Base-by-base conservation (phyloP, 2,888 invertebrate species). In the Ypsolopha sequella region DNA sequence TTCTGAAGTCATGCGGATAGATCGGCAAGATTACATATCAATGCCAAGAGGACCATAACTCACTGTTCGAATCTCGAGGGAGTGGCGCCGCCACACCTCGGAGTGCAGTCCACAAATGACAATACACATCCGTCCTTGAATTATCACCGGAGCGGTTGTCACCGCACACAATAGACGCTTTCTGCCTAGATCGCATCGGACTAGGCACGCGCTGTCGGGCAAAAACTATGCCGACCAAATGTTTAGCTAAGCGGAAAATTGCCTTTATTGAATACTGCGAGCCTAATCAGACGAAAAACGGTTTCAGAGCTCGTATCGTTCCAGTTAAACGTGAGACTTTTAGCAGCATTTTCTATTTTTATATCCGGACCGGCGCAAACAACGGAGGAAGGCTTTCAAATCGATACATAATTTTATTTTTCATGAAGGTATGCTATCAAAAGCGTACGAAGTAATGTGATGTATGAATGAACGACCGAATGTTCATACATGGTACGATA, bases 111-210 rank as follows among this genome's bases (percentile, higher is more conserved):
- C 24, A 53, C 41, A 53, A 50, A 34, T 41, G 48, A 80, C 80
- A 84, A 82, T 79, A 64, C 74, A 58, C 58, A 56, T 52, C 59
- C 67, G 80, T 75, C 84, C 84, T 82, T 82, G 84, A 81, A 81
- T 81, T 76, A 80, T 63, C 76, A 74, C 76, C 76, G 78, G 76
- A 78, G 73, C 76, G 70, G 76, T 79, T 81, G 79, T 79, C 78
- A 68, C 69, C 64, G 73, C 60, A 62, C 73, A 82, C 80, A 82
- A 82, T 80, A 61, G 74, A 66, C 75, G 73, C 75, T 73, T 76
- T 77, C 75, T 74, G 73, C 69, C 75, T 76, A 75, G 73, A 76
- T 13, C 6, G 41, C 41, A 41, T 13, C 11, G 35, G 57, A 63
- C 60, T 59, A 58, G 66, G 68, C 76, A 79, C 73, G 75, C 70